A percentile compares a stretch with the other conserved stretches of the same genome.
phyloP scores from a whole-genome alignment of 2,113 vertebrate genomes.

The Taurulus bubalis region DNA sequence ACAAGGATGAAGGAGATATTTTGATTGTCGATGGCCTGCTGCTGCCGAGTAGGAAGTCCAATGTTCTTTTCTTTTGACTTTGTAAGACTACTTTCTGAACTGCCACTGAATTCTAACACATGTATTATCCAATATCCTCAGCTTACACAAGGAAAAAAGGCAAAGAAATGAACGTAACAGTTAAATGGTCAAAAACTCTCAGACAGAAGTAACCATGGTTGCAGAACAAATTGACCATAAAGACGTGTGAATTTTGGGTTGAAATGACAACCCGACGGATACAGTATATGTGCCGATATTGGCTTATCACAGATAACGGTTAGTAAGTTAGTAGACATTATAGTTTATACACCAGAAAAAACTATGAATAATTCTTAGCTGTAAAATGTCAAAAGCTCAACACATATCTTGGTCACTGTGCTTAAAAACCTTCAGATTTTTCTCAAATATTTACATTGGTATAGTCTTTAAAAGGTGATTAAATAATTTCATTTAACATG shows the following conservation, averaged over 20 bases:
- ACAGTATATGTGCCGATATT: neutral
- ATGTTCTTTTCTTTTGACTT: neutral
- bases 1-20: constrained; percentile 20
- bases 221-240: neutral
- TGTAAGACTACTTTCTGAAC: neutral
- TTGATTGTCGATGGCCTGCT: constrained; percentile 6
- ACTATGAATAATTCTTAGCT: no score
- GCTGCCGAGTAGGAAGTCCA: neutral
- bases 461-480: neutral
- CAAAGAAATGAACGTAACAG: neutral
- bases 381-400: neutral
- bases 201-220: neutral
- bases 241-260: neutral
- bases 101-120: neutral
- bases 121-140: neutral
- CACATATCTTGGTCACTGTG: neutral
- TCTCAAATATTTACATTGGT: neutral
- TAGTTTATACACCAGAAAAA: neutral
- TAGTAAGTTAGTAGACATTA: neutral
- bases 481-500: neutral
- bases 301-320: neutral
- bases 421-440: neutral
- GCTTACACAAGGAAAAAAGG: neutral
- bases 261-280: neutral
- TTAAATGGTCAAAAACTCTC: neutral